Base-by-base conservation (phyloP, 2,113 vertebrate genomes). In the Plotosus lineatus region DNA sequence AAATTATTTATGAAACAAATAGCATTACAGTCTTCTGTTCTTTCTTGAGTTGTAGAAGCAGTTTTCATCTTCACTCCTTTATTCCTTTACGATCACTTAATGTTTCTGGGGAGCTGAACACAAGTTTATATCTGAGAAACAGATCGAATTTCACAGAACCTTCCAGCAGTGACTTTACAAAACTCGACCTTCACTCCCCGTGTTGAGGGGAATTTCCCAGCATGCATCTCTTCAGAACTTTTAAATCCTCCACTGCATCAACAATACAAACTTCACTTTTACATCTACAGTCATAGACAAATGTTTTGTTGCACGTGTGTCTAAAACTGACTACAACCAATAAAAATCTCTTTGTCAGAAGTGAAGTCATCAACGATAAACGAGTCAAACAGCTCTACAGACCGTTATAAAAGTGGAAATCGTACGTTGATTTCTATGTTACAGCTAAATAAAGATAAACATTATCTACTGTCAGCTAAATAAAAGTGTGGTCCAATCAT, bases 181-280 rank as follows among this genome's bases (percentile, higher is more conserved):
- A 75, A 40, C 68, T 84, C 77, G 72, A 86, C 83, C 85, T 84
- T 83, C n/a, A n/a, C n/a, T 83, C 78, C 72, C 63, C 82, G 81
- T 79, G 79, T 82, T 72, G 86, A 82, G 82, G 85, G 82, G 81
- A 85, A 84, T 61, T 81, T 80, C 78, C 80, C 78, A 76, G 89
- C 90, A 92, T 87, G 88, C 81, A 77, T 28, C 48, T 38, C 50
- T 82, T 76, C 46, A 87, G 87, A 91, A 88, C 82, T 87, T 90
- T 84, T 42, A 82, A 71, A 81, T 76, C 75, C 82, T 73, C 84
- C 63, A 81, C 83, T 72, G 79, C 63, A 17, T 63, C 14, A 19
- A 85, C 79, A 82, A 79, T 51, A 77, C 77, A 75, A 82, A n/a
- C n/a, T n/a, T n/a, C n/a, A n/a, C n/a, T n/a, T n/a, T n/a, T n/a